phyloP scores from a whole-genome alignment of 2,797 vertebrate genomes.

The Hemitrygon akajei region DNA sequence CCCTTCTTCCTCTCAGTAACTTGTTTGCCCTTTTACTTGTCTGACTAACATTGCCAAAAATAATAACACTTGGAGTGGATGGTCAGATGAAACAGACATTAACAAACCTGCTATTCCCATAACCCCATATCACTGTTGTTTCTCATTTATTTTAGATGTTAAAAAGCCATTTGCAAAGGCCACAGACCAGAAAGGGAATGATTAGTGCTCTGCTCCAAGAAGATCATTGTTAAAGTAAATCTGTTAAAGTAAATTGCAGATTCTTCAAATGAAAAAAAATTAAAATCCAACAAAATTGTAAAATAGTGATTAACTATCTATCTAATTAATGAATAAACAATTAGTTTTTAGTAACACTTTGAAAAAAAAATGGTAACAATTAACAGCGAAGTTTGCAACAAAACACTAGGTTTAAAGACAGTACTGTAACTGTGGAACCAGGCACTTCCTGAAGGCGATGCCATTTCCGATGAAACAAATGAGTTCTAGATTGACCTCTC shows the following conservation, averaged over 20 bases:
- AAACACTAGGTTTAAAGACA: background rate
- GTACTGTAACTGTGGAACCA: conserved; percentile 13
- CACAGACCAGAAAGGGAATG: background rate
- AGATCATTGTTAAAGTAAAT: background rate
- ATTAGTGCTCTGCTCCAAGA: background rate
- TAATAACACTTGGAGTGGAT: background rate
- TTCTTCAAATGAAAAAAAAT: background rate
- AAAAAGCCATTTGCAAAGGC: background rate
- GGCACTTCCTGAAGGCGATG: conserved; percentile 31
- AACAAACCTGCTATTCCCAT: conserved; percentile 12
- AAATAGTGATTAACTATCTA: background rate
- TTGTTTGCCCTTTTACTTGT: background rate
- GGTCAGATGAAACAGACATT: conserved; percentile 19
- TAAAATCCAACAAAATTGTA: background rate
- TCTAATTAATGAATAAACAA: background rate
- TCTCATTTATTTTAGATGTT: conserved; percentile 19
- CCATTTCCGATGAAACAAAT: conserved; percentile 28
- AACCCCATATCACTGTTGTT: conserved; percentile 10
- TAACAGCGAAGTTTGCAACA: background rate
- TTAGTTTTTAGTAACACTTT: background rate
- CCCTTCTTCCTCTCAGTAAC: background rate
- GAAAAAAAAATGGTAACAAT: background rate
- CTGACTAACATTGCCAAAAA: background rate
- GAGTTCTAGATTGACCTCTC: conserved; percentile 19
- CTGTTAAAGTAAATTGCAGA: background rate